phyloP scores from a whole-genome alignment of 2,888 invertebrate species.

The Exephanes ischioxanthus region DNA sequence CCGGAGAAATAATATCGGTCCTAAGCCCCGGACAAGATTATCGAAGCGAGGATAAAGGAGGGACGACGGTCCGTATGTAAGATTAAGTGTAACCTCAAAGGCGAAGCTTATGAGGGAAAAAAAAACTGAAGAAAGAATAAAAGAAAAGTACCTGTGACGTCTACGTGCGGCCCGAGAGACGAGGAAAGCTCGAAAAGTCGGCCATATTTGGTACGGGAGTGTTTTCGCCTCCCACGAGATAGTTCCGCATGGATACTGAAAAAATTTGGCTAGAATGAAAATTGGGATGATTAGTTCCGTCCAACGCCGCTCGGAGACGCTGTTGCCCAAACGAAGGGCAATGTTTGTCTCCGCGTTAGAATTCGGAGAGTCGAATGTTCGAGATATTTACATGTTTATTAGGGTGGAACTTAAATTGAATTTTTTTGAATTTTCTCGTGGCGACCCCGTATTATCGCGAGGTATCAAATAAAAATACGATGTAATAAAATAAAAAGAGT shows the following conservation, averaged over 20 bases:
- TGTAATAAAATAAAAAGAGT: no score
- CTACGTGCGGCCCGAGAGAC: neutral
- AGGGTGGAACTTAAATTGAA: no score
- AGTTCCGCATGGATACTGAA: neutral
- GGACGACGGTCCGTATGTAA: neutral
- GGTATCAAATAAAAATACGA: no score
- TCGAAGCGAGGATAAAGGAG: neutral
- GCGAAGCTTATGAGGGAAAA: neutral
- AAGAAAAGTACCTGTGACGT: neutral
- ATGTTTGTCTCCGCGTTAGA: no score
- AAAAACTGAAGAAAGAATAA: neutral
- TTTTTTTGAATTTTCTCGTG: no score
- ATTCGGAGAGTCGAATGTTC: no score
- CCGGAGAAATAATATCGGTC: constrained; percentile 1
- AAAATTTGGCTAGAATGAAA: no score
- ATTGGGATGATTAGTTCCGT: no score
- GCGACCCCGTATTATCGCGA: no score
- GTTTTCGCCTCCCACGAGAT: neutral
- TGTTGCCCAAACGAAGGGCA: no score
- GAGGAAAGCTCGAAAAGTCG: neutral
- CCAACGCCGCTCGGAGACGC: no score
- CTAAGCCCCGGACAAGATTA: constrained; percentile 7
- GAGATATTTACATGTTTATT: no score
- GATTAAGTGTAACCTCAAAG: constrained; percentile 4
- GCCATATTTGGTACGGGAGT: neutral